A percentile compares a stretch with the other conserved stretches of the same genome.
Conservation (phyloP, 2,113 vertebrate genomes). For the Origma solitaria region DNA sequence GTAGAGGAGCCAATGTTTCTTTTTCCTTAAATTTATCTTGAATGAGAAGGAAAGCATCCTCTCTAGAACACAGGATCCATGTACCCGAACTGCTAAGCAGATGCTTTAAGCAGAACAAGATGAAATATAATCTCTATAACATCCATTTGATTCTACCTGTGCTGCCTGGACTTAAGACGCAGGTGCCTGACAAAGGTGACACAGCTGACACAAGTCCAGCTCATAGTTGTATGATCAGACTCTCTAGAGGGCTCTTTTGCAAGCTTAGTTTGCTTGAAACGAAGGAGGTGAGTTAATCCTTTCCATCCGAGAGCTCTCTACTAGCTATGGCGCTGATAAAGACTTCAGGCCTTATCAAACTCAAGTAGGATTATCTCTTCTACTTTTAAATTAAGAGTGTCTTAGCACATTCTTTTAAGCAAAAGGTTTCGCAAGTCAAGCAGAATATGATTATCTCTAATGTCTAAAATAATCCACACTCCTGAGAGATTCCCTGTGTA, state of each 20-base stretch:
- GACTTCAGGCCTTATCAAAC: not conserved
- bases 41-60: not conserved
- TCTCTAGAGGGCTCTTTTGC: not conserved
- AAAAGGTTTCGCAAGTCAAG: not conserved
- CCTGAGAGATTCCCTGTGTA: not conserved
- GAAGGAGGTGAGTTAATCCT: not conserved
- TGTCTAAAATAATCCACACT: not conserved
- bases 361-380: not conserved
- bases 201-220: not conserved
- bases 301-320: not conserved
- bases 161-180: not conserved
- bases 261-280: not conserved
- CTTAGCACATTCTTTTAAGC: not conserved
- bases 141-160: not conserved
- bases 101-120: not conserved
- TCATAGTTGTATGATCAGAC: not conserved
- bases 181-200: not conserved
- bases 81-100: not conserved
- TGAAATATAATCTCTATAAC: not conserved
- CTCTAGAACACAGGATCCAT: not conserved
- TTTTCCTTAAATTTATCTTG: not conserved
- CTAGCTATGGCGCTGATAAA: not conserved
- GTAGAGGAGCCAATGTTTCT: rapidly evolving
- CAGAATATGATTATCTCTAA: not conserved
- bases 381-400: not conserved